These are phyloP conservation scores for Poecilia wingei DNA, from an alignment of 2,797 vertebrate species.

Conservation along the genomic window DNA sequence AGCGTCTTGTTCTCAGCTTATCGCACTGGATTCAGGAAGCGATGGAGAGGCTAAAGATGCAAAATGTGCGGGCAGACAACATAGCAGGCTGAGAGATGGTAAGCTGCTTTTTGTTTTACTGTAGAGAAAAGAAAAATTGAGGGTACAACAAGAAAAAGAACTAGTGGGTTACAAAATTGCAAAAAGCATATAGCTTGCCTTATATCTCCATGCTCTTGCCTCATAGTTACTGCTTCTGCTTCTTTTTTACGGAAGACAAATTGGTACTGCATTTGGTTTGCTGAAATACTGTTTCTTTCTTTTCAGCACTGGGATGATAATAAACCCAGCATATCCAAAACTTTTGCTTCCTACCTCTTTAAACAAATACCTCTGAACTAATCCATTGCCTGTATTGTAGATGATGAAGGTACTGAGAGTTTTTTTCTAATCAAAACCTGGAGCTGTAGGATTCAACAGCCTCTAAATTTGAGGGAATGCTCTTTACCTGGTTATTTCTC, in stretches of 20 bases:
- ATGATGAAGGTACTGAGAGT: constrained; percentile 4
- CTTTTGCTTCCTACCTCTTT: background rate
- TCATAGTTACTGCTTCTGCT: constrained; percentile 19
- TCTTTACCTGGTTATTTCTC: constrained; percentile 32
- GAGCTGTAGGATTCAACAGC: constrained; percentile 8
- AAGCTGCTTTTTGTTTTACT: constrained; percentile 59
- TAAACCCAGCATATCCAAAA: background rate
- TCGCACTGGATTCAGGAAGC: constrained; percentile 54
- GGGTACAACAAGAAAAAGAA: constrained; percentile 1
- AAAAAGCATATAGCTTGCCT: constrained; percentile 37
- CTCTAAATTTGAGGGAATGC: constrained; percentile 30
- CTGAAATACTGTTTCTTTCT: background rate
- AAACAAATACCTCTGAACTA: background rate
- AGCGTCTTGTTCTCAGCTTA: constrained; percentile 51
- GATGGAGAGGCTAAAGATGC: constrained; percentile 47
- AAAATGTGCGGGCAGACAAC: constrained; percentile 39
- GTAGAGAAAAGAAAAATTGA: constrained; percentile 20
- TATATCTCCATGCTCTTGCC: constrained; percentile 31
- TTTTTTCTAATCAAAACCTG: constrained; percentile 16
- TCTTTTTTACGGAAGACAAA: constrained; percentile 3
- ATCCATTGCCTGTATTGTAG: background rate
- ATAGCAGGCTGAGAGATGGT: constrained; percentile 46
- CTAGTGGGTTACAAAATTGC: background rate
- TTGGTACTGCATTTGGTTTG: background rate
- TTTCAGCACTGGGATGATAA: background rate